Conservation (phyloP, 1,140 invertebrate species). For the Megalonaias nervosa region DNA sequence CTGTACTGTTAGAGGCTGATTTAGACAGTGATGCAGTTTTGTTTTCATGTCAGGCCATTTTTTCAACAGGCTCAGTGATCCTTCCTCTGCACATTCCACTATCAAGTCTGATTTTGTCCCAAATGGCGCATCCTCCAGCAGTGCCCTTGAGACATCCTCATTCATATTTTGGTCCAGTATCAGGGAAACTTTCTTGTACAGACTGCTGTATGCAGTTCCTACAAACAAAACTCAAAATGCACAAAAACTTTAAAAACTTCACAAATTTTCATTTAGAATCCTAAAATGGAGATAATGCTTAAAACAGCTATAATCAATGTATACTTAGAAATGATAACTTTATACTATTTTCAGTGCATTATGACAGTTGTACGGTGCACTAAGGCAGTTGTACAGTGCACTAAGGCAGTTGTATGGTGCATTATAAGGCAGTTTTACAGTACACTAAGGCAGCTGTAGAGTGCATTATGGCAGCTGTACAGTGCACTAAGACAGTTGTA, state of each 20-base stretch:
- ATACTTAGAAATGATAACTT: too few species aligned
- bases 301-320: too few species aligned
- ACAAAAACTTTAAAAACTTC: not conserved
- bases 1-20: conserved; percentile 59
- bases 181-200: conserved; percentile 62
- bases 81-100: conserved; percentile 61
- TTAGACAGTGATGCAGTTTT: conserved; percentile 64
- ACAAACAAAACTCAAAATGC: conserved; percentile 12
- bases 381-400: too few species aligned
- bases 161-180: conserved; percentile 66
- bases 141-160: conserved; percentile 63
- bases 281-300: too few species aligned
- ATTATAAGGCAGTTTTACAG: too few species aligned
- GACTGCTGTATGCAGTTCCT: conserved; percentile 54
- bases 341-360: too few species aligned
- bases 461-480: too few species aligned
- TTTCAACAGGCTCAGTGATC: conserved; percentile 60
- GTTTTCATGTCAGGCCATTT: conserved; percentile 69
- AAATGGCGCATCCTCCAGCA: conserved; percentile 64
- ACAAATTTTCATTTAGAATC: not conserved
- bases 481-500: too few species aligned
- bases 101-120: conserved; percentile 67
- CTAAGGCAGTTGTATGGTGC: too few species aligned
- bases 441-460: too few species aligned
- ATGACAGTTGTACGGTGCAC: too few species aligned